Evolutionary conservation across 2,888 invertebrate genomes (phyloP).

Genomic region (Terebella lapidaria): DNA sequence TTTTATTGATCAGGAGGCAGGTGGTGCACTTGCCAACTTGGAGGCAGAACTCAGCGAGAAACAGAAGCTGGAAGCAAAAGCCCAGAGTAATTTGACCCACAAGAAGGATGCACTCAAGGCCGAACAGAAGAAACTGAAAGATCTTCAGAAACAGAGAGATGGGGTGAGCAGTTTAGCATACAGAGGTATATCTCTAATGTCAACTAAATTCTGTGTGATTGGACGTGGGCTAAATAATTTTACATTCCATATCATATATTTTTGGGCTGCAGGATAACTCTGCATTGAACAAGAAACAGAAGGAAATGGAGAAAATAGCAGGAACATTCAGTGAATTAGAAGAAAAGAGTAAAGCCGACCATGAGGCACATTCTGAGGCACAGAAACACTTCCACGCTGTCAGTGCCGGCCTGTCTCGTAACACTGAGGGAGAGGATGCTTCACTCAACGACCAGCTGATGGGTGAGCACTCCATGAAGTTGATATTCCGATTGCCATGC

Average conservation of each 20-base stretch:
- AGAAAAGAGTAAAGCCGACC: constrained; percentile 64
- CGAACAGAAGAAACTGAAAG: constrained; percentile 66
- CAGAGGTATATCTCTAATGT: neutral
- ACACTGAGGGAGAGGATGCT: constrained; percentile 69
- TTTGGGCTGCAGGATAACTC: constrained; percentile 56
- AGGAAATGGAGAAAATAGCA: constrained; percentile 55
- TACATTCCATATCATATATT: neutral
- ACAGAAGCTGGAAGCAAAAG: constrained; percentile 67
- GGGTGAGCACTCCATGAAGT: too few relatives aligned
- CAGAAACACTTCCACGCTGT: constrained; percentile 79
- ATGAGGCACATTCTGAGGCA: constrained; percentile 66
- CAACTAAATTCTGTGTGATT: neutral
- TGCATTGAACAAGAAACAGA: constrained; percentile 59
- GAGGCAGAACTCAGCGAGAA: constrained; percentile 63
- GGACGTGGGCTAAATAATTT: neutral
- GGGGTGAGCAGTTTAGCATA: constrained; percentile 62
- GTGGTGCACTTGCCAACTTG: constrained; percentile 62
- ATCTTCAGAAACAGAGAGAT: constrained; percentile 63
- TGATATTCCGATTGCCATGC: too few relatives aligned
- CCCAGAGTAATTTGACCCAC: constrained; percentile 63
- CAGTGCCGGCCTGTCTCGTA: constrained; percentile 74
- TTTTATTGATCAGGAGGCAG: constrained; percentile 63
- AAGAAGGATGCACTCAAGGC: constrained; percentile 64
- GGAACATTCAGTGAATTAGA: constrained; percentile 66
- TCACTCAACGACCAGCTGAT: constrained; percentile 87